Evolutionary conservation across 2,888 invertebrate genomes (phyloP), one percentile per base, ranked within the genome.

Genomic region (Drosophila dives): DNA sequence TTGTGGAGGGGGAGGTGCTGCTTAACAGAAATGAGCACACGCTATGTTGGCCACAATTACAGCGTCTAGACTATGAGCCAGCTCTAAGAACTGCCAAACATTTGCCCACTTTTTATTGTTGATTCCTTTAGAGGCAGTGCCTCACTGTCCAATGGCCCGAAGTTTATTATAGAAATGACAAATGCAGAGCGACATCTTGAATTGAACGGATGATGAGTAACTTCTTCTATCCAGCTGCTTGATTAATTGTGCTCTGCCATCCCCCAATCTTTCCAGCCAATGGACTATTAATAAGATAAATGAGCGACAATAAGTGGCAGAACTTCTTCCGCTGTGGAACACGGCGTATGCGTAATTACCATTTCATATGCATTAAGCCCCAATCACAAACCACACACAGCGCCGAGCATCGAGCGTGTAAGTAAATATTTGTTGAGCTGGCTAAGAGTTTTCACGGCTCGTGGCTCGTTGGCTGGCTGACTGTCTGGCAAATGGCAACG

Each of bases 301-400:
- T 85, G 85, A 85, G 90, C 89, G 77, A 71, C 85, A 87, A 87
- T 85, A 87, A 89, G 83, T 89, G 77, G 66, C 62, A 70, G 71
- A 65, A 66, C 70, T 67, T 74, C 84, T 84, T 88, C 81, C 89
- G 80, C 70, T 80, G 89, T 69, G 85, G 83, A 84, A 87, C 73
- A 77, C 71, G 85, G 77, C 89, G 83, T 75, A 89, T 87, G 88
- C 85, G 85, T 85, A 85, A 85, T 85, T 85, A 89, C 89, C 87
- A 89, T 89, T 89, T 87, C 85, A 87, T 89, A 85, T 85, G 85
- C 89, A 87, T 85, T 89, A 89, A 84, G 87, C 74, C 79, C 72
- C 89, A 78, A 81, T 89, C 86, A 86, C 66, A 74, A 48, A 56
- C 66, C 71, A 59, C 72, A 65, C 53, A 65, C 53, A 33, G 62